Conservation (phyloP, 2,888 invertebrate genomes). For the Alentia gelatinosa region DNA sequence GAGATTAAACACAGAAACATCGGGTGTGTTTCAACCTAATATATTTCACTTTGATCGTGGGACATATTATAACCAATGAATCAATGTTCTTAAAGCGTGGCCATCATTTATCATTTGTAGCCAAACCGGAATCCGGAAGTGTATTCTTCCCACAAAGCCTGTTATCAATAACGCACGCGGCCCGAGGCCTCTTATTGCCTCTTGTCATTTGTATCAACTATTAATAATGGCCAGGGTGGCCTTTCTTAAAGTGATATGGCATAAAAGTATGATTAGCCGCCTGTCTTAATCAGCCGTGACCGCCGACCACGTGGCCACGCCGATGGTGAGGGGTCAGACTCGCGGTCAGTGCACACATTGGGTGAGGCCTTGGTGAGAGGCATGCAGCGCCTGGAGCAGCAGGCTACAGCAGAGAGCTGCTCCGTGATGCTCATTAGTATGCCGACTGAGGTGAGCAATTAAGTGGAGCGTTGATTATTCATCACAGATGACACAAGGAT, state of each 20-base stretch:
- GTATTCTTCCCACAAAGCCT: background rate
- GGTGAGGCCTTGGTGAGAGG: background rate
- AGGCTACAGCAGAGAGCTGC: background rate
- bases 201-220: constrained; percentile 7
- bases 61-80: too few relatives aligned
- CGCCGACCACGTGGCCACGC: background rate
- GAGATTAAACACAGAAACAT: too few relatives aligned
- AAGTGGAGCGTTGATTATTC: background rate
- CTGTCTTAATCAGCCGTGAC: background rate
- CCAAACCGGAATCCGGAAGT: too few relatives aligned
- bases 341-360: background rate
- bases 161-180: background rate
- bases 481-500: background rate
- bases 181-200: background rate
- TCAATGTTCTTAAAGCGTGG: too few relatives aligned
- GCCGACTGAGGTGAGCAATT: background rate
- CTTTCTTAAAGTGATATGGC: background rate
- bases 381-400: background rate
- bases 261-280: background rate
- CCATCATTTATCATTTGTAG: too few relatives aligned
- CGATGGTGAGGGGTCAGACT: background rate
- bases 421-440: background rate
- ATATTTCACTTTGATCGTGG: too few relatives aligned
- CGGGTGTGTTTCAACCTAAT: too few relatives aligned
- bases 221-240: background rate